Conservation (phyloP, 2,797 vertebrate species). For the Furcifer pardalis region DNA sequence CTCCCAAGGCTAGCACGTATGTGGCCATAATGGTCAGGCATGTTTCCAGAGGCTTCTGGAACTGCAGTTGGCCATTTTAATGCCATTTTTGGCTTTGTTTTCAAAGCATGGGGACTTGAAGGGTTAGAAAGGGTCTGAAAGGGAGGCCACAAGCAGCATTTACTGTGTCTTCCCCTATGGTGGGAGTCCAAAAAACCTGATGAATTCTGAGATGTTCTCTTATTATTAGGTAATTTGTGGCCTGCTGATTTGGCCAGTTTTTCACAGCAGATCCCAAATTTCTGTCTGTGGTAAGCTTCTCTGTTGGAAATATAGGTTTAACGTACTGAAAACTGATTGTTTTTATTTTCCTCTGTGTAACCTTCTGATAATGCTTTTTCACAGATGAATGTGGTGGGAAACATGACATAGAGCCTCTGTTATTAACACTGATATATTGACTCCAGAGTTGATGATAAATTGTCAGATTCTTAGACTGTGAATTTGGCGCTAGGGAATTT, state of each 20-base stretch:
- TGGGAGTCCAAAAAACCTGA: background rate
- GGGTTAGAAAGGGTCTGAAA: too few relatives aligned
- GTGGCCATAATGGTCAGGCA: too few relatives aligned
- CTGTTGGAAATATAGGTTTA: constrained; percentile 40
- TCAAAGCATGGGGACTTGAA: too few relatives aligned
- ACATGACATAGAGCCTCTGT: constrained; percentile 46
- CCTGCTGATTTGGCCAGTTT: background rate
- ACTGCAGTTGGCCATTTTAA: too few relatives aligned
- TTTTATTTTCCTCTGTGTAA: constrained; percentile 42
- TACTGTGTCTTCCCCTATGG: background rate
- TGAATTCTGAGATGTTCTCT: background rate
- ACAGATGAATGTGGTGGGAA: constrained; percentile 69
- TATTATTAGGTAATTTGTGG: too few relatives aligned
- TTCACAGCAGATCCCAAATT: background rate
- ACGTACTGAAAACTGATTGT: constrained; percentile 22
- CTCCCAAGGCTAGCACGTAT: too few relatives aligned
- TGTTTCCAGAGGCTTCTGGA: too few relatives aligned
- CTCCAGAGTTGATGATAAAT: background rate
- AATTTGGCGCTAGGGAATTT: constrained; percentile 12
- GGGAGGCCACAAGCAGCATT: too few relatives aligned
- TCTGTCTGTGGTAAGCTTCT: constrained; percentile 7
- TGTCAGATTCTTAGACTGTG: constrained; percentile 4
- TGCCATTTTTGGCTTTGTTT: too few relatives aligned
- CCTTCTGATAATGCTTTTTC: constrained; percentile 50
- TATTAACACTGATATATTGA: background rate